Evolutionary conservation across 2,797 vertebrate species (phyloP).

Genomic region (Myiotriccus ornatus): DNA sequence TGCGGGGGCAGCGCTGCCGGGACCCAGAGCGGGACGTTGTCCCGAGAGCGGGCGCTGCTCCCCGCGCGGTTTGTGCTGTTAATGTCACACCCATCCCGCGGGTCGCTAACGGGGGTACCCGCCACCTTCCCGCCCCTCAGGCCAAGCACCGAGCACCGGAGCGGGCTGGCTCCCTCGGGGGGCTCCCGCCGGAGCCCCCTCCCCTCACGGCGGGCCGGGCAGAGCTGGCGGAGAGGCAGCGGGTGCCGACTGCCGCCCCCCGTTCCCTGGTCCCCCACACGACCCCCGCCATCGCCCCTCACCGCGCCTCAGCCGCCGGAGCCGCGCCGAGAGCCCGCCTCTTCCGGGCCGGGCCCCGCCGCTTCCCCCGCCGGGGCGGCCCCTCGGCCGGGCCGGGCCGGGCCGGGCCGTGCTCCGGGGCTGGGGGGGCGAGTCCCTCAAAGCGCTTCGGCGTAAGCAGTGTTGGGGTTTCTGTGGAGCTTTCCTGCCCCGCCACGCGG

Average conservation of each 20-base stretch:
- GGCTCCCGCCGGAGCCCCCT: too few relatives aligned
- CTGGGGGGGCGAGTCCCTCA: accelerated
- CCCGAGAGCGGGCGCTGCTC: not conserved
- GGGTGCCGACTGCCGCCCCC: not conserved
- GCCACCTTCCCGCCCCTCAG: not conserved
- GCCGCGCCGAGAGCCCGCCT: not conserved
- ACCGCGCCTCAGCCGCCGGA: not conserved
- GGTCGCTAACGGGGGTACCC: not conserved
- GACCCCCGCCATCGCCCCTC: not conserved
- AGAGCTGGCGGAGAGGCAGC: not conserved
- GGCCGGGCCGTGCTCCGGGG: too few relatives aligned
- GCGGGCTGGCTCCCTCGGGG: too few relatives aligned
- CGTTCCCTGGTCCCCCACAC: not conserved
- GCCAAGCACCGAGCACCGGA: not conserved
- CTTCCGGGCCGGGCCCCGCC: slow-evolving; percentile 15
- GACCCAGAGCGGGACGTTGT: not conserved
- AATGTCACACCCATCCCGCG: accelerated
- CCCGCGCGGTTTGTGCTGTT: not conserved
- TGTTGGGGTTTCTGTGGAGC: accelerated
- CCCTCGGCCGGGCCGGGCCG: not conserved
- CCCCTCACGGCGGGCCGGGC: not conserved
- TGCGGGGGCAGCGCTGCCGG: not conserved
- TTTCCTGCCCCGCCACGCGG: not conserved
- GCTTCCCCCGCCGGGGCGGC: not conserved
- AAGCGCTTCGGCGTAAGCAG: accelerated